These are phyloP conservation scores for Solenopsis invicta DNA, from an alignment of 1,140 invertebrate species.

Conservation along the genomic window DNA sequence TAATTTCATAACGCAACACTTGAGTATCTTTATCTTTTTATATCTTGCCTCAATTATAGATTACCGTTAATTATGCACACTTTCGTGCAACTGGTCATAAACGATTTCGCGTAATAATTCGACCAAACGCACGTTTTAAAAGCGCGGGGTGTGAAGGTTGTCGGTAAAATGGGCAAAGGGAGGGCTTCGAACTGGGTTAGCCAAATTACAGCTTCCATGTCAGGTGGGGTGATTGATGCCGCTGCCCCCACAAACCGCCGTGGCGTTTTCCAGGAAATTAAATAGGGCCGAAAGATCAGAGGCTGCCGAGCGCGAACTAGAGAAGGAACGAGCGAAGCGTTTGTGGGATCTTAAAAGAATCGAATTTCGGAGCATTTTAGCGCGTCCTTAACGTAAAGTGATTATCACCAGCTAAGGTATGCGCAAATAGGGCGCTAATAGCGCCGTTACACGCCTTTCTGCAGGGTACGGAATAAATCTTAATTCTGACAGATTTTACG, in stretches of 20 bases:
- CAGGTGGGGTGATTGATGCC: conserved; percentile 85
- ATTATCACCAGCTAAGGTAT: conserved; percentile 61
- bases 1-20: neutral
- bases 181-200: conserved; percentile 79
- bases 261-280: conserved; percentile 85
- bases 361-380: conserved; percentile 60
- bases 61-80: conserved; percentile 75
- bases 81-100: conserved; percentile 76
- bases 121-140: conserved; percentile 74
- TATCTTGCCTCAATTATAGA: neutral
- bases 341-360: conserved; percentile 60
- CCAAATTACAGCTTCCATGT: conserved; percentile 87
- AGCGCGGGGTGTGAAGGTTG: conserved; percentile 73
- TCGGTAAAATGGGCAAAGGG: conserved; percentile 72
- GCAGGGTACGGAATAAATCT: conserved; percentile 59
- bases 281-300: conserved; percentile 79
- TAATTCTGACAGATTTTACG: conserved; percentile 67
- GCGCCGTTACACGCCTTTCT: conserved; percentile 22
- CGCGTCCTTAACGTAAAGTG: conserved; percentile 65
- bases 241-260: conserved; percentile 69
- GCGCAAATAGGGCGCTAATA: conserved; percentile 71
- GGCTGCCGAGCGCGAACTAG: conserved; percentile 53
- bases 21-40: neutral
- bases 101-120: conserved; percentile 73
- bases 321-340: conserved; percentile 34